Conservation (phyloP, 2,797 vertebrate genomes). For the Crypturellus tataupa region DNA sequence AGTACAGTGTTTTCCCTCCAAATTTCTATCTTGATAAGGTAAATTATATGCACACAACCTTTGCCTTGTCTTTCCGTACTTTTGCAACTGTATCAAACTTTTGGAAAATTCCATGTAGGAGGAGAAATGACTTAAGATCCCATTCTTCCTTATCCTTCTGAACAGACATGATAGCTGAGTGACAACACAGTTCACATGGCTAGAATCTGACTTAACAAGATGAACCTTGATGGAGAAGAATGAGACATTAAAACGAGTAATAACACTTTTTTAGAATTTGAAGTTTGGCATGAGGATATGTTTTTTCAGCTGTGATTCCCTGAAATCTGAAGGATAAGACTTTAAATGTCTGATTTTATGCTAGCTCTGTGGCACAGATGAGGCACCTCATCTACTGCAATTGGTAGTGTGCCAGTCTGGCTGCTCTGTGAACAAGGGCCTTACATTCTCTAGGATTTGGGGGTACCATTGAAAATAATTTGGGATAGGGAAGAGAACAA, state of each 20-base stretch:
- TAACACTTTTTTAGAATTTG: background rate
- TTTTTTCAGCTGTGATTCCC: conserved; percentile 4
- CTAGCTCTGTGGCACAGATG: background rate
- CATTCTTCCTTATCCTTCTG: background rate
- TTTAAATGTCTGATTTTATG: background rate
- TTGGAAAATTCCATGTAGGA: background rate
- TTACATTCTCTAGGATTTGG: background rate
- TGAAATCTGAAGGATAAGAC: background rate
- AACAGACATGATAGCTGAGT: rapidly evolving
- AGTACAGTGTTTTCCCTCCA: background rate
- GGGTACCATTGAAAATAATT: background rate
- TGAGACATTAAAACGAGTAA: background rate
- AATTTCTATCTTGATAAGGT: background rate
- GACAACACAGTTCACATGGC: background rate
- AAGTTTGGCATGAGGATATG: background rate
- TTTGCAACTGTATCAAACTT: background rate
- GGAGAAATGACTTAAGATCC: background rate
- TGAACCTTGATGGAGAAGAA: background rate
- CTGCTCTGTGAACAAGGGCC: background rate
- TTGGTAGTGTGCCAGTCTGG: background rate
- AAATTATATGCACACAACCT: background rate
- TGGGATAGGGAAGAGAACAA: background rate
- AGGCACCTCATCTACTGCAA: background rate
- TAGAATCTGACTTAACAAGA: background rate
- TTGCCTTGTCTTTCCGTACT: background rate